A percentile compares a stretch with the other conserved stretches of the same genome.
These are phyloP conservation scores for Cyclophora albipunctata DNA, from an alignment of 2,888 invertebrate genomes.

Conservation along the genomic window DNA sequence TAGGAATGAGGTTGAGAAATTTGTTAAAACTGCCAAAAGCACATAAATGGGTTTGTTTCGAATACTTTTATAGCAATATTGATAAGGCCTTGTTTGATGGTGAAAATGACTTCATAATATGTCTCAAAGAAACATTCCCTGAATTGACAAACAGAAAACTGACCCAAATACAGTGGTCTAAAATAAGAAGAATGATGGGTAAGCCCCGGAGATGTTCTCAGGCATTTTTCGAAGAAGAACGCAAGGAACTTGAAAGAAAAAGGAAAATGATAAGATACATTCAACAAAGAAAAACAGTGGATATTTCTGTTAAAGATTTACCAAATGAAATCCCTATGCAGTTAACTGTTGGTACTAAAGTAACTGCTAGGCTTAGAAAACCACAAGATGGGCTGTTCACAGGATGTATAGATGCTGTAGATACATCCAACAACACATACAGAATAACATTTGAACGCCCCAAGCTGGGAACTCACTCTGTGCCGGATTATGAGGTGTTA, in stretches of 20 bases:
- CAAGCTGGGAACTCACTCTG: conserved; percentile 95
- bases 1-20: conserved; percentile 92
- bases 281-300: conserved; percentile 92
- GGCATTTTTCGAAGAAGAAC: conserved; percentile 96
- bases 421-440: conserved; percentile 95
- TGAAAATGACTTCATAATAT: conserved; percentile 97
- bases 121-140: conserved; percentile 95
- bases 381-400: conserved; percentile 97
- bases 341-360: conserved; percentile 95
- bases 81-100: conserved; percentile 95
- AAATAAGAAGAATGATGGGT: conserved; percentile 96
- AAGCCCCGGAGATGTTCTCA: conserved; percentile 96
- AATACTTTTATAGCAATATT: conserved; percentile 99
- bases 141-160: conserved; percentile 89
- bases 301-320: conserved; percentile 88
- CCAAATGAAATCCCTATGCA: conserved; percentile 96
- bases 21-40: conserved; percentile 97
- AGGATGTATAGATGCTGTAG: conserved; percentile 95
- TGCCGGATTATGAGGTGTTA: conserved; percentile 97
- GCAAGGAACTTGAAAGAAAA: conserved; percentile 91
- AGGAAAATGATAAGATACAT: conserved; percentile 93
- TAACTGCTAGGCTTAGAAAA: conserved; percentile 89
- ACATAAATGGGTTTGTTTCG: conserved; percentile 99
- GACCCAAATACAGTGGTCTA: conserved; percentile 95
- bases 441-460: conserved; percentile 94